Evolutionary conservation across 2,797 vertebrate genomes (phyloP).

Genomic region (Phrynocephalus guinanensis): DNA sequence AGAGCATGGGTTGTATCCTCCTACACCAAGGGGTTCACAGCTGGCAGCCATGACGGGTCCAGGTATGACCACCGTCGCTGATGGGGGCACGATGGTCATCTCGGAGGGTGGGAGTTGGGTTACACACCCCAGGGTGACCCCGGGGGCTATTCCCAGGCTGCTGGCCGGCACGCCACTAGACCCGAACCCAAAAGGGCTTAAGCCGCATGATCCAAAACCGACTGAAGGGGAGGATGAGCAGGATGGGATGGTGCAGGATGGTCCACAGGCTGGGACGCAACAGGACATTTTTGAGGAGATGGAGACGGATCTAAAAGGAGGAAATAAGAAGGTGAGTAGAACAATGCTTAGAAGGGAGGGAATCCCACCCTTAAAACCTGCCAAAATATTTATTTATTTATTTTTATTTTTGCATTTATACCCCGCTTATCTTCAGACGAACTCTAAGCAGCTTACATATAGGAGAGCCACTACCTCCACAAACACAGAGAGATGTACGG

Average conservation of each 20-base stretch:
- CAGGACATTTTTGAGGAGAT: neutral
- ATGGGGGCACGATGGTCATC: neutral
- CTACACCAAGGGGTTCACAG: slow-evolving; percentile 1
- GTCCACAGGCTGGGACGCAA: neutral
- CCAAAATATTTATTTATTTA: too few species aligned
- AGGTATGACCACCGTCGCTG: neutral
- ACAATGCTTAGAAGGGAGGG: neutral
- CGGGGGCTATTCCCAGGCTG: neutral
- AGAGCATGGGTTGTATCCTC: slow-evolving; percentile 1
- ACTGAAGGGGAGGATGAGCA: neutral
- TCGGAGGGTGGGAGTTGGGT: slow-evolving; percentile 8
- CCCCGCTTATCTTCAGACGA: too few species aligned
- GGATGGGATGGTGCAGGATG: slow-evolving; percentile 13
- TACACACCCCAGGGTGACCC: neutral
- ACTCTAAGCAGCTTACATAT: too few species aligned
- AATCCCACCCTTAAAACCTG: too few species aligned
- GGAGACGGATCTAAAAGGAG: neutral
- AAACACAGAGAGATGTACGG: too few species aligned
- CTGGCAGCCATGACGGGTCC: neutral
- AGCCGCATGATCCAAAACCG: neutral
- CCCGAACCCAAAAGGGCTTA: neutral
- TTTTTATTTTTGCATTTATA: too few species aligned
- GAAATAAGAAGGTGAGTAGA: neutral
- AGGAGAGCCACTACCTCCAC: too few species aligned
- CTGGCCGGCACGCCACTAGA: neutral